Evolutionary conservation across 2,113 vertebrate species (phyloP), one percentile per base, ranked within the genome.

Genomic region (Ivindomyrus marchei): DNA sequence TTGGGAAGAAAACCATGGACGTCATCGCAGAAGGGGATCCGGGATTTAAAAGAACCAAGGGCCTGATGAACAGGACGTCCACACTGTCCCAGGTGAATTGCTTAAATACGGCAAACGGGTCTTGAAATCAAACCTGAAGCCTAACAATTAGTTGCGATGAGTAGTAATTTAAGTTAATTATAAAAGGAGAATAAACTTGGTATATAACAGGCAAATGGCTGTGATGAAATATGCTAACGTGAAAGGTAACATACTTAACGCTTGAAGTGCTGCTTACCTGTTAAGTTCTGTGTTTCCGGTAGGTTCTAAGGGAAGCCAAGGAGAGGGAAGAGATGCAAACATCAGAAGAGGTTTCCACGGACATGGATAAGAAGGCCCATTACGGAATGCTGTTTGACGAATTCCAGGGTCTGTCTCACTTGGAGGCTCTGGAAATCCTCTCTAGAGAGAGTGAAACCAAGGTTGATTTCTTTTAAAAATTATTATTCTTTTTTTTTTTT

Each of bases 1-100:
- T 99, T 0, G 98, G 98, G 39, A 99, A 99, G 94, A 99, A 99
- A 94, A 99, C 98, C 36, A 99, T 99, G 98, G 98, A 99, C 45
- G 98, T 98, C 90, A 99, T 99, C 87, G 98, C 98, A 70, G 98
- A 99, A 93, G 98, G 98, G 85, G 98, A 99, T 90, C 98, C 98
- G 8, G 98, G 98, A 77, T 99, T 99, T 92, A 99, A 96, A 93
- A 98, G 97, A 94, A 99, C 98, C 83, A 99, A 99, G 94, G 97
- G 97, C 24, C 92, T 99, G 46, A 99, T 99, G 95, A 95, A 92
- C 93, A 96, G 96, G 91, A 97, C 94, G 89, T 94, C 96, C 88
- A 99, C 98, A 0, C 93, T 99, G 45, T 99, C 98, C 87, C 98
- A 99, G 97, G 98, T 99, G 88, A 58, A 6, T 42, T 86, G 6